Percentiles rank a stretch among this genome's conserved stretches.
Conservation (phyloP, 2,888 invertebrate genomes). For the Xanthorhoe spadicearia region DNA sequence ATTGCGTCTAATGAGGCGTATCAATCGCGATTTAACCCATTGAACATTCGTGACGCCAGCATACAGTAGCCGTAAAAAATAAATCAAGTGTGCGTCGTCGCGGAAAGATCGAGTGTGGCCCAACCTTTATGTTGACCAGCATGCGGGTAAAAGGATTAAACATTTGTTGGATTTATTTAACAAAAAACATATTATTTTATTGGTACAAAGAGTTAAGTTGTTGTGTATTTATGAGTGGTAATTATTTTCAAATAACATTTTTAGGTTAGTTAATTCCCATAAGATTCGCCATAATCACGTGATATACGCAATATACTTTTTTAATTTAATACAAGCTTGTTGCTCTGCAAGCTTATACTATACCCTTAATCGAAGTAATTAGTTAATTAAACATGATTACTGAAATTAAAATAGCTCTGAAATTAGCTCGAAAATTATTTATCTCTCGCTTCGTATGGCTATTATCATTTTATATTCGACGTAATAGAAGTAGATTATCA, state of each 20-base stretch:
- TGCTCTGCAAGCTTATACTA: too few species aligned
- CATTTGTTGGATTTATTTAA: conserved; percentile 10
- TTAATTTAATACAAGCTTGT: too few species aligned
- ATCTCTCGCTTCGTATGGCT: neutral
- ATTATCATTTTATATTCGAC: neutral
- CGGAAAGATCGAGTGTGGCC: conserved; percentile 64
- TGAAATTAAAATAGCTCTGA: neutral
- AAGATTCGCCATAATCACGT: too few species aligned
- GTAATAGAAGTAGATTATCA: conserved; percentile 9
- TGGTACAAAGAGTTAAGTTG: too few species aligned
- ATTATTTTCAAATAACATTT: too few species aligned
- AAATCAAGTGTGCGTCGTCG: conserved; percentile 64
- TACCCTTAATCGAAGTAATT: neutral
- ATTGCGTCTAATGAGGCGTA: conserved; percentile 26
- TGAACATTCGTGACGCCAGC: conserved; percentile 73
- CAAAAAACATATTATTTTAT: neutral
- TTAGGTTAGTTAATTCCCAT: too few species aligned
- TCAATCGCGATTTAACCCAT: conserved; percentile 35
- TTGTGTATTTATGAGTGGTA: too few species aligned
- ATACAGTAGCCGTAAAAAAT: conserved; percentile 73
- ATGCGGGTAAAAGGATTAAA: conserved; percentile 57
- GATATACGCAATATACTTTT: too few species aligned
- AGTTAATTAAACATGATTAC: neutral
- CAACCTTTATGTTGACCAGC: conserved; percentile 52
- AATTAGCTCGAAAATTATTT: neutral